Evolutionary conservation across 2,888 invertebrate genomes (phyloP), one percentile per base, ranked within the genome.

Genomic region (Atherix ibis): DNA sequence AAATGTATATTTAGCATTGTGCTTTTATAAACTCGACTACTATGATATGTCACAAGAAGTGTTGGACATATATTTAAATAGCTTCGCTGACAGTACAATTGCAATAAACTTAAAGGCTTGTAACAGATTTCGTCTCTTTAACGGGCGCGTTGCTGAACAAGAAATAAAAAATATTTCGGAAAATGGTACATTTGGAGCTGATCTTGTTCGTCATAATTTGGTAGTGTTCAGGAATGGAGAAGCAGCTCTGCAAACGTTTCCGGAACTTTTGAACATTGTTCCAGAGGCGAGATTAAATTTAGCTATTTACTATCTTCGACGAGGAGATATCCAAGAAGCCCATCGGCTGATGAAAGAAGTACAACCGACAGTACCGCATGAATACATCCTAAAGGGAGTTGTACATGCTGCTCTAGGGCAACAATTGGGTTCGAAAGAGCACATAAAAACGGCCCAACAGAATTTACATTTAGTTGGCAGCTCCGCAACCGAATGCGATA

Each of bases 11-110:
- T 82, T 97, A 37, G 97, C 95, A 0, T 64, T 97, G 12, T 98
- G 97, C 54, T 97, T 97, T 62, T 98, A 97, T 64, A 97, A 98
- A 58, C 64, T 97, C 49, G 97, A 97, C 62, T 97, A 94, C 58
- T 97, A 92, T 54, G 97, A 97, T 59, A 92, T 94, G 30, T 92
- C 95, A 0, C 92, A 95, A 62, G 95, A 95, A 63, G 89, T 94
- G n/a, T 66, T 95, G 10, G 83, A 85, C 15, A 77, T 89, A 15
- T 98, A 98, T 58, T 65, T 98, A 33, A 82, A 85, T 39, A 82
- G 84, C 52, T 82, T 79, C 58, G 79, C 88, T 3, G 91, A 94
- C 48, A 95, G 95, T 41, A 88, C 91, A 1, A 84, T 92, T 39
- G 97, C 95, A 1, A 77, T 87, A 17, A 98, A 98, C 65, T 68